Evolutionary conservation across 2,113 vertebrate species (phyloP).

Genomic region (Crypturellus undulatus): DNA sequence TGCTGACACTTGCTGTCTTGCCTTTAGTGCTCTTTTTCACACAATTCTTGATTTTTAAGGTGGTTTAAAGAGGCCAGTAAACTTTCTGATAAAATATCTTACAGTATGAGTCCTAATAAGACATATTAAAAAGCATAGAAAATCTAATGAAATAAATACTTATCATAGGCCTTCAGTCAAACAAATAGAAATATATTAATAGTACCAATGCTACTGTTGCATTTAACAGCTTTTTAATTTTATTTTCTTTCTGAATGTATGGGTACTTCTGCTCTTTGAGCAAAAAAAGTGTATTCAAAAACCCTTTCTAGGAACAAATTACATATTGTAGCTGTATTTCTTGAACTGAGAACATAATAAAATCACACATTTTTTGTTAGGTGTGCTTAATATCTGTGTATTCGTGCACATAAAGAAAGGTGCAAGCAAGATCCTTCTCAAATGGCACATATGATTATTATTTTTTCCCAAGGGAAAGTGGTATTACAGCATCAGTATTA

Average conservation of each 20-base stretch:
- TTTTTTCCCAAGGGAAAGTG: slow-evolving; percentile 57
- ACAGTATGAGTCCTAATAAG: background rate
- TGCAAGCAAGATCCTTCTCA: background rate
- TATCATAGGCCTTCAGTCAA: background rate
- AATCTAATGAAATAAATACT: background rate
- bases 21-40: background rate
- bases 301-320: background rate
- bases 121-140: background rate
- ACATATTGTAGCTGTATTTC: background rate
- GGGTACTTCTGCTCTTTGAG: background rate
- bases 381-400: background rate
- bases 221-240: background rate
- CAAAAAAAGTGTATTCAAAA: slow-evolving; percentile 20
- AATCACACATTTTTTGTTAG: slow-evolving; percentile 3
- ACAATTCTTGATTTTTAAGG: background rate
- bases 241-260: slow-evolving; percentile 4
- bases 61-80: background rate
- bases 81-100: slow-evolving; percentile 14
- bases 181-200: background rate
- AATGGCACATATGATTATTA: slow-evolving; percentile 36
- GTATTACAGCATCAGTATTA: slow-evolving; percentile 45
- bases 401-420: background rate
- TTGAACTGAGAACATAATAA: slow-evolving; percentile 10
- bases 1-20: background rate
- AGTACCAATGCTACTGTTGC: background rate